Evolutionary conservation across 2,888 invertebrate genomes (phyloP).

Genomic region (Epicampocera succincta): DNA sequence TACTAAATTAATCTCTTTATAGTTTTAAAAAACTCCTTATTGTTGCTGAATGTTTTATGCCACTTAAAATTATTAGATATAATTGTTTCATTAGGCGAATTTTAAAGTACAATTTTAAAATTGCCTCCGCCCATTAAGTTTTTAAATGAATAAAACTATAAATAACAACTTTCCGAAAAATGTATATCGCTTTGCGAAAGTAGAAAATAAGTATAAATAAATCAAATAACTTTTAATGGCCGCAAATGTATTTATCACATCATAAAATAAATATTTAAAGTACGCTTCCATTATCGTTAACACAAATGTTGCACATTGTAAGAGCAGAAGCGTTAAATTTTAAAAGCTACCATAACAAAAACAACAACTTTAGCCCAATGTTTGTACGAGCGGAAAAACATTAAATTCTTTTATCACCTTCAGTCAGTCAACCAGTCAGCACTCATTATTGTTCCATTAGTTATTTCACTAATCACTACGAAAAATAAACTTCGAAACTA

Average conservation of each 20-base stretch:
- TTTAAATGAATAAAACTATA: neutral
- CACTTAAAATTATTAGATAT: too few relatives aligned
- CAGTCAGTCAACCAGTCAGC: constrained; percentile 69
- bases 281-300: constrained; percentile 41
- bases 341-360: constrained; percentile 22
- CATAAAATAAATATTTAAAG: constrained; percentile 49
- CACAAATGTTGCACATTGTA: constrained; percentile 23
- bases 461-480: constrained; percentile 77
- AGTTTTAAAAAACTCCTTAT: too few relatives aligned
- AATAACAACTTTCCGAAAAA: neutral
- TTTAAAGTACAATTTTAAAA: too few relatives aligned
- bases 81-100: too few relatives aligned
- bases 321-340: constrained; percentile 4
- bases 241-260: constrained; percentile 48
- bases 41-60: too few relatives aligned
- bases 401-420: constrained; percentile 57
- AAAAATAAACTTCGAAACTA: constrained; percentile 30
- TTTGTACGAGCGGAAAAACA: constrained; percentile 15
- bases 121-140: too few relatives aligned
- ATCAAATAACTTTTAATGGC: constrained; percentile 52
- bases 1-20: too few relatives aligned
- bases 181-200: neutral
- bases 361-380: constrained; percentile 17
- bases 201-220: constrained; percentile 15
- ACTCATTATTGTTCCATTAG: constrained; percentile 77